phyloP scores from a whole-genome alignment of 2,797 vertebrate species.

The Corythornis leucogaster region DNA sequence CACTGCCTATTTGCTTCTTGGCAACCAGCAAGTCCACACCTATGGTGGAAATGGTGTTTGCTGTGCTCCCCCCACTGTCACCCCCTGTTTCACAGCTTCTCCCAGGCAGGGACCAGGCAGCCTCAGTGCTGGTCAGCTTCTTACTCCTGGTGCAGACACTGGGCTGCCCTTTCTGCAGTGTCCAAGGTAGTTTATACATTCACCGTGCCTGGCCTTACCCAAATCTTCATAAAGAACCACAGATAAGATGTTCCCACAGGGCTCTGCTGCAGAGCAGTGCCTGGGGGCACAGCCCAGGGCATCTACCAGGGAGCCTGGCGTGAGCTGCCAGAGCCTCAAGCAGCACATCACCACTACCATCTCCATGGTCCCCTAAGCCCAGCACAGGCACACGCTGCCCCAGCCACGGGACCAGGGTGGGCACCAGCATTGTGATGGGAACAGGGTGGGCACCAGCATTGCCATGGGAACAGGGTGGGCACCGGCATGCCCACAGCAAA shows the following conservation, averaged over 20 bases:
- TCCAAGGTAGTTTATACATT: fast-evolving
- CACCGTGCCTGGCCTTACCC: fast-evolving
- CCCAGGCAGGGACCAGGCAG: fast-evolving
- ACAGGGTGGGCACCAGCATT: fast-evolving
- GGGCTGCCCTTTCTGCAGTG: not conserved
- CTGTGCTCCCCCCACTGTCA: not conserved
- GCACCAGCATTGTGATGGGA: fast-evolving
- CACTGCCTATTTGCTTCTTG: not conserved
- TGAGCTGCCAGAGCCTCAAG: fast-evolving
- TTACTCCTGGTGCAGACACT: not conserved
- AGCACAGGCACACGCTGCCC: fast-evolving
- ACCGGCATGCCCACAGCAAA: fast-evolving
- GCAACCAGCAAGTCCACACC: not conserved
- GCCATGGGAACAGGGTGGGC: fast-evolving
- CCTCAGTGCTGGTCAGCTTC: fast-evolving
- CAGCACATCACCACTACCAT: not conserved
- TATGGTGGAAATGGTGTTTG: not conserved
- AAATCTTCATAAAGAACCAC: not conserved
- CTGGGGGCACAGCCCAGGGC: fast-evolving
- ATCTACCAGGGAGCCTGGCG: not conserved
- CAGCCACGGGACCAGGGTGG: fast-evolving
- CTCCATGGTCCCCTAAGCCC: fast-evolving
- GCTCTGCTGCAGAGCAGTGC: not conserved
- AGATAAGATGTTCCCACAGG: not conserved
- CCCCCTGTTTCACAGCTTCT: not conserved